These are phyloP conservation scores for Seriola rivoliana DNA, from an alignment of 2,113 vertebrate species.

Conservation along the genomic window DNA sequence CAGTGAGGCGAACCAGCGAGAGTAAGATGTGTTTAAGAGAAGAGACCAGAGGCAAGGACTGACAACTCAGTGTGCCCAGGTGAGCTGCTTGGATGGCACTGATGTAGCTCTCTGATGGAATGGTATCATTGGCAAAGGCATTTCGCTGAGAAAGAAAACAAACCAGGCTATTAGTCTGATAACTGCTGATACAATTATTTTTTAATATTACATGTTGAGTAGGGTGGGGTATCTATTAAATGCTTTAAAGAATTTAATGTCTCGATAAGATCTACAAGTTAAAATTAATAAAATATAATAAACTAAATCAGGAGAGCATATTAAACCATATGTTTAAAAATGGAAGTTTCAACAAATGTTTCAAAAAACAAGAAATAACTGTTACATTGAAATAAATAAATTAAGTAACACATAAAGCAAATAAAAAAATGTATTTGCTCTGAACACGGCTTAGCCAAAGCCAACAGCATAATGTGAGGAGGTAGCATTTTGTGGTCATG, in stretches of 20 bases:
- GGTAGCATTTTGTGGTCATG: neutral
- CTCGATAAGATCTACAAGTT: too few species aligned
- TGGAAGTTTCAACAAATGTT: too few species aligned
- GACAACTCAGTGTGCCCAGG: constrained; percentile 94
- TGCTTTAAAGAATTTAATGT: neutral
- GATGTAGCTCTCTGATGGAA: constrained; percentile 98
- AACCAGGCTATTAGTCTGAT: neutral
- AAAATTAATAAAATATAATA: neutral
- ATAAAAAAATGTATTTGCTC: neutral
- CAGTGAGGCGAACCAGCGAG: constrained; percentile 95
- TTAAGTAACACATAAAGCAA: too few species aligned
- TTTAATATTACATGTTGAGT: too few species aligned
- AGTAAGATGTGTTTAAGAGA: constrained; percentile 96
- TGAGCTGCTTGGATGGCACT: constrained; percentile 97
- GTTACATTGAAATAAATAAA: too few species aligned
- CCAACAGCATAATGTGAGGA: neutral
- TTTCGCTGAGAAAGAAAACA: constrained; percentile 87
- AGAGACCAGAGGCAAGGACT: constrained; percentile 92
- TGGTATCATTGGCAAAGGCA: constrained; percentile 97
- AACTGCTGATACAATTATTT: neutral
- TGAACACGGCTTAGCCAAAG: neutral
- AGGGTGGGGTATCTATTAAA: neutral
- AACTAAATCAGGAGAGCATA: neutral
- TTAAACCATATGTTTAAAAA: too few species aligned
- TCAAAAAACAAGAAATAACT: too few species aligned